Base-by-base conservation (phyloP, 2,113 vertebrate species). In the Bucco capensis region DNA sequence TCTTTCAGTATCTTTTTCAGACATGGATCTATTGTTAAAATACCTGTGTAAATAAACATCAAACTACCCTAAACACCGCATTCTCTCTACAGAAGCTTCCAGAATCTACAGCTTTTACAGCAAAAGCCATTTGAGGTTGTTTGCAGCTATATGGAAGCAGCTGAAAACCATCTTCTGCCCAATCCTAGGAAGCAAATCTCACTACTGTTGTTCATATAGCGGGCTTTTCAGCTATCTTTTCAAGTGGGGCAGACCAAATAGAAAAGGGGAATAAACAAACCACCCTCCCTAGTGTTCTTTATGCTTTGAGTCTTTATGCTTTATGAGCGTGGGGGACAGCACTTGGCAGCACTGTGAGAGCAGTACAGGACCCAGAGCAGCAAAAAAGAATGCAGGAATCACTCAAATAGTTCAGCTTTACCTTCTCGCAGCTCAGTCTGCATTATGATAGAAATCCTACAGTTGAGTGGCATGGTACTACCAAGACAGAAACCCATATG, bases 291-390 rank as follows among this genome's bases (percentile, higher is more conserved):
- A 33, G 10, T 5, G 13, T 3, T 88, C 46, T 42, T 81, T 30
- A 40, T n/a, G 23, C 18, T 77, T 61, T 61, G 31, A 8, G 25
- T 49, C 31, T 33, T 35, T 15, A 10, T 8, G 14, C 28, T 44
- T 46, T 31, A 19, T 2, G 4, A 78, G 16, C 14, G 9, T 0
- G 0, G 24, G 30, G 12, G 6, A 40, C 1, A 19, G 22, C 21
- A 37, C 16, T 24, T 0, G 0, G 37, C 40, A 81, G 56, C 46
- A 87, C 9, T 22, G 8, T 40, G 56, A 60, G 18, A 23, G 37
- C 62, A 51, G 27, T 10, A 60, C 23, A 9, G 3, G 17, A 72
- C 21, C n/a, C n/a, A 44, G 22, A 61, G 40, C 37, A 61, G 22
- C n/a, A 64, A 61, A 75, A 88, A 44, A 5, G 12, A 57, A 75